Percentiles rank a stretch among this genome's conserved stretches.
phyloP scores from a whole-genome alignment of 2,113 vertebrate species.

The Phylloscopus whistleri region DNA sequence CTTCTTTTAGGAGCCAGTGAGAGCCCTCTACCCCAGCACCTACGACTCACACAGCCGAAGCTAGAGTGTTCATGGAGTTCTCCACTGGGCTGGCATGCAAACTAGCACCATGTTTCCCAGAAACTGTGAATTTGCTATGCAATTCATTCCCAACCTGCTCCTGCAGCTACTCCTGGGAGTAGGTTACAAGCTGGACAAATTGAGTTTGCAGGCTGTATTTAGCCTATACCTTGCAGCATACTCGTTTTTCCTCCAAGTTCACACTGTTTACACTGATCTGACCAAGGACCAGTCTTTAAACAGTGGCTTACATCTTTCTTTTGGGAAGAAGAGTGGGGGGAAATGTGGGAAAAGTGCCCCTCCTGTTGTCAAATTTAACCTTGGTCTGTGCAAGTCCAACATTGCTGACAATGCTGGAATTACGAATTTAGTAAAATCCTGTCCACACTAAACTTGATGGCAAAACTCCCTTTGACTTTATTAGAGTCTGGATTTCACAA shows the following conservation, averaged over 20 bases:
- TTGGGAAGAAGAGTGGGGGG: neutral
- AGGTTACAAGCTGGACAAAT: neutral
- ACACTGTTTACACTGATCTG: neutral
- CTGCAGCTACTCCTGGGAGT: neutral
- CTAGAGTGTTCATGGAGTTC: neutral
- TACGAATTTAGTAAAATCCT: neutral
- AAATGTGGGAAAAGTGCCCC: neutral
- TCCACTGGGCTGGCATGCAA: neutral
- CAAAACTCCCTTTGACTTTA: neutral
- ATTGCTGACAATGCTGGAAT: neutral
- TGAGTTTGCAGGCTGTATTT: neutral
- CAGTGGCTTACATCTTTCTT: neutral
- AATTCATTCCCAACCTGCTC: neutral
- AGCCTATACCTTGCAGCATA: neutral
- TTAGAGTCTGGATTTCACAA: conserved; percentile 30
- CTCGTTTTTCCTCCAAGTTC: neutral
- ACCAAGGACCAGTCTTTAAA: neutral
- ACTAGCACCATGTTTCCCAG: neutral
- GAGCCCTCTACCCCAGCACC: neutral
- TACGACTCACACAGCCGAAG: neutral
- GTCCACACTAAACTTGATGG: neutral
- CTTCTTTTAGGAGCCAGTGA: neutral
- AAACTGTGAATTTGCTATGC: neutral
- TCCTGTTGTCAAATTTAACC: neutral
- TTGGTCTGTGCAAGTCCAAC: neutral